Conservation (phyloP, 1,140 invertebrate genomes). For the Anagrus nilaparvatae region DNA sequence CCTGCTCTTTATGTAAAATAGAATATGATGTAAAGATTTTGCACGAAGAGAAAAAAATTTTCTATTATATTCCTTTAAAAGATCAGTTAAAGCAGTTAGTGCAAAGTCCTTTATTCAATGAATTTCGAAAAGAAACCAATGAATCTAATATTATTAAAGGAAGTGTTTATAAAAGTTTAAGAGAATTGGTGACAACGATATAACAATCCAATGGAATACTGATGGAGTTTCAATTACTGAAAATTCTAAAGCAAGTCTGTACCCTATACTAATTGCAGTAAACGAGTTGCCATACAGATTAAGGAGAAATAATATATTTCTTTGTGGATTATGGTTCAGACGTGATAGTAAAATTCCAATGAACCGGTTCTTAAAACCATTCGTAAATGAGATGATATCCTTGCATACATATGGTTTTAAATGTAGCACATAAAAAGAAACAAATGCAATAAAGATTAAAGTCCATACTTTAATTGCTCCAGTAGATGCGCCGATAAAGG, state of each 20-base stretch:
- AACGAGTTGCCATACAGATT: constrained; percentile 15
- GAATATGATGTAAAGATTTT: neutral
- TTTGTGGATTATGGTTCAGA: constrained; percentile 13
- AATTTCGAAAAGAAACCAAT: neutral
- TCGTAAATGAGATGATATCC: neutral
- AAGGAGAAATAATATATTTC: constrained; percentile 16
- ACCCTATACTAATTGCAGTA: constrained; percentile 12
- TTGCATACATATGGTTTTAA: neutral
- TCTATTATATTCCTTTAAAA: neutral
- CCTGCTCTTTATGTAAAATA: neutral
- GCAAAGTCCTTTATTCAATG: neutral
- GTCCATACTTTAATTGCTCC: neutral
- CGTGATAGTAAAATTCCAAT: neutral
- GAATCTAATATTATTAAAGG: neutral
- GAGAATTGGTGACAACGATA: neutral
- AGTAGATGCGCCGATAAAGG: neutral
- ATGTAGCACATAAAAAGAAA: neutral
- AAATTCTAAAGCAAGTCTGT: constrained; percentile 13
- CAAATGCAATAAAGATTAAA: neutral
- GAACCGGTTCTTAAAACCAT: neutral
- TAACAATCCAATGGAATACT: constrained; percentile 4
- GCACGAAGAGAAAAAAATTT: neutral
- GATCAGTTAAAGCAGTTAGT: neutral
- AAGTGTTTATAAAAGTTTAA: neutral
- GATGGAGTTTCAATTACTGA: neutral